These are phyloP conservation scores for Rhinogobio ventralis DNA, from an alignment of 2,797 vertebrate species.

Conservation along the genomic window DNA sequence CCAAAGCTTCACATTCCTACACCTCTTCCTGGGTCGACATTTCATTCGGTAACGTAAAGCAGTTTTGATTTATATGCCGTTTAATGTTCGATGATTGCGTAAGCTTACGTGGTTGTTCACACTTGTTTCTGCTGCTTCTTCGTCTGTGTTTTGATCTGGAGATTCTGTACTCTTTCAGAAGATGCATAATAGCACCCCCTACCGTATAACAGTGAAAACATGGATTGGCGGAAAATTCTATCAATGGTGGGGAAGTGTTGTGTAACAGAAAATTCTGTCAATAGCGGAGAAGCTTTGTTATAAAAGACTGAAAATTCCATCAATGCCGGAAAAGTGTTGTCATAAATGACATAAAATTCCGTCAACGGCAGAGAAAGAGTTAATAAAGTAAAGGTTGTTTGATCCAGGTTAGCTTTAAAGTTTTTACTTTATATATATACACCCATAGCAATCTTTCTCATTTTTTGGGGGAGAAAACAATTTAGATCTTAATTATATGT, in stretches of 20 bases:
- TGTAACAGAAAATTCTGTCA: too few species aligned
- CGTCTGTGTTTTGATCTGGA: background rate
- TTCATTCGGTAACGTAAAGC: background rate
- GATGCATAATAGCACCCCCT: background rate
- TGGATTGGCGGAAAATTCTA: too few species aligned
- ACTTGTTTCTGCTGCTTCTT: background rate
- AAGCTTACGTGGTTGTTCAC: background rate
- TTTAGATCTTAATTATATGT: constrained; percentile 22
- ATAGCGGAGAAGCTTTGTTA: too few species aligned
- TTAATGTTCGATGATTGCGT: background rate
- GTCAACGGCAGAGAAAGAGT: background rate
- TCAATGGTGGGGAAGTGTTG: too few species aligned
- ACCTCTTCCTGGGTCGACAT: background rate
- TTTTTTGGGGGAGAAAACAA: background rate
- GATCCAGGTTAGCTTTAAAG: background rate
- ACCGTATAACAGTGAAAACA: too few species aligned
- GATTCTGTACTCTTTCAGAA: background rate
- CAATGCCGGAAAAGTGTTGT: too few species aligned
- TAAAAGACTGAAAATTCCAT: too few species aligned
- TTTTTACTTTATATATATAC: background rate
- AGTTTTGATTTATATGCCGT: background rate
- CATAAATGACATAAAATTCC: too few species aligned
- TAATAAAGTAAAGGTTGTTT: background rate
- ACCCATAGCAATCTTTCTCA: background rate
- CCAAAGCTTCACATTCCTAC: background rate